phyloP scores from a whole-genome alignment of 2,797 vertebrate genomes.

The Anas georgica region DNA sequence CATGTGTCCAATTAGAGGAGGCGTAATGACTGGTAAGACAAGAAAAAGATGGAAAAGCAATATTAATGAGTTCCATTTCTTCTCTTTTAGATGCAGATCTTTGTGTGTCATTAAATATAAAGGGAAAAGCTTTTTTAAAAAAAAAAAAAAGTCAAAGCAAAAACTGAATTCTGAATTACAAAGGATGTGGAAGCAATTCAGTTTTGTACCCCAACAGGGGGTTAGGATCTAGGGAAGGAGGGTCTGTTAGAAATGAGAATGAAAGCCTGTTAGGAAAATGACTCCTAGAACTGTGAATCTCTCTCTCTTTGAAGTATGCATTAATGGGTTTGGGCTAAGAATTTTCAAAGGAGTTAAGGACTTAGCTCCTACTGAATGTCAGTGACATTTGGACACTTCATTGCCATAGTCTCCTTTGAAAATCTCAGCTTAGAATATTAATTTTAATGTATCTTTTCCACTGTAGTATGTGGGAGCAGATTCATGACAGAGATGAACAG shows the following conservation, averaged over 20 bases:
- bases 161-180: not conserved
- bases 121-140: not conserved
- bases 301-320: slow-evolving; percentile 30
- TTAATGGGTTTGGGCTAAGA: slow-evolving; percentile 42
- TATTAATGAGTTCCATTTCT: not conserved
- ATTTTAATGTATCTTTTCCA: slow-evolving; percentile 29
- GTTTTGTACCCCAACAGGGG: not conserved
- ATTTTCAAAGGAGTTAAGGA: slow-evolving; percentile 44
- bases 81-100: not conserved
- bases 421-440: slow-evolving; percentile 31
- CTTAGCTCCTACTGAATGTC: slow-evolving; percentile 19
- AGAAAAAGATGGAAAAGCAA: not conserved
- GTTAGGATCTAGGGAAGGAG: not conserved
- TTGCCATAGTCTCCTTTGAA: slow-evolving; percentile 32
- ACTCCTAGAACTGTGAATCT: slow-evolving; percentile 36
- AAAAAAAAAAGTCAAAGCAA: not conserved
- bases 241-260: slow-evolving; percentile 14
- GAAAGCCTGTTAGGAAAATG: slow-evolving; percentile 36
- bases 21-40: not conserved
- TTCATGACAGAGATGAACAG: not conserved
- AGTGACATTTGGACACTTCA: slow-evolving; percentile 18
- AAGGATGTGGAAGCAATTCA: slow-evolving; percentile 3
- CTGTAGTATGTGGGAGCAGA: not conserved
- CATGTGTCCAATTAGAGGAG: not conserved
- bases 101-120: not conserved